phyloP scores from a whole-genome alignment of 2,888 invertebrate species.

The Neocrepidodera transversa region DNA sequence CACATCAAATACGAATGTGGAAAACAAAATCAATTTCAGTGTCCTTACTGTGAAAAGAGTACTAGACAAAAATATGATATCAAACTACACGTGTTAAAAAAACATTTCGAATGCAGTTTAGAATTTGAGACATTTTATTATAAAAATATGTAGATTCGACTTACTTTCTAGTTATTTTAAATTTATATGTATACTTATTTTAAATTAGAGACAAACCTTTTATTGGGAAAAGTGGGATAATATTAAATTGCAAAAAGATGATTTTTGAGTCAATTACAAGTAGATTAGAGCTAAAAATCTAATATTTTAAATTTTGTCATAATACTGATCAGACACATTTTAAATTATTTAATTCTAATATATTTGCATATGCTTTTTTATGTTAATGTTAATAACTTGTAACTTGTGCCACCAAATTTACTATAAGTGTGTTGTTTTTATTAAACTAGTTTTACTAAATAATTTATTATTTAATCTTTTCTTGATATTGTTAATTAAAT shows the following conservation, averaged over 20 bases:
- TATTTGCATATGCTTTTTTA: too few species aligned
- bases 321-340: too few species aligned
- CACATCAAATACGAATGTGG: conserved; percentile 44
- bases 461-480: too few species aligned
- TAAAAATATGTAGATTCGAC: conserved; percentile 22
- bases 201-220: neutral
- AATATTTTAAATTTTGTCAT: too few species aligned
- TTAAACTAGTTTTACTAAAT: neutral
- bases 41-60: conserved; percentile 36
- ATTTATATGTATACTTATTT: neutral
- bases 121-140: conserved; percentile 35
- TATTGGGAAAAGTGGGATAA: too few species aligned
- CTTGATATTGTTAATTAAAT: too few species aligned
- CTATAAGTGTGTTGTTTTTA: neutral
- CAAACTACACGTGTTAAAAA: conserved; percentile 40
- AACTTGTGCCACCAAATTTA: neutral
- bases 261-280: too few species aligned
- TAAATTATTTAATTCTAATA: too few species aligned
- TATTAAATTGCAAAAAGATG: too few species aligned
- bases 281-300: too few species aligned
- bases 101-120: conserved; percentile 32
- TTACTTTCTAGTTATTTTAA: too few species aligned
- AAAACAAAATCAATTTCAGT: conserved; percentile 39
- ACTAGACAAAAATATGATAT: conserved; percentile 44
- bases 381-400: too few species aligned